Conservation (phyloP, 1,140 invertebrate species). For the Hylyphantes graminicola region DNA sequence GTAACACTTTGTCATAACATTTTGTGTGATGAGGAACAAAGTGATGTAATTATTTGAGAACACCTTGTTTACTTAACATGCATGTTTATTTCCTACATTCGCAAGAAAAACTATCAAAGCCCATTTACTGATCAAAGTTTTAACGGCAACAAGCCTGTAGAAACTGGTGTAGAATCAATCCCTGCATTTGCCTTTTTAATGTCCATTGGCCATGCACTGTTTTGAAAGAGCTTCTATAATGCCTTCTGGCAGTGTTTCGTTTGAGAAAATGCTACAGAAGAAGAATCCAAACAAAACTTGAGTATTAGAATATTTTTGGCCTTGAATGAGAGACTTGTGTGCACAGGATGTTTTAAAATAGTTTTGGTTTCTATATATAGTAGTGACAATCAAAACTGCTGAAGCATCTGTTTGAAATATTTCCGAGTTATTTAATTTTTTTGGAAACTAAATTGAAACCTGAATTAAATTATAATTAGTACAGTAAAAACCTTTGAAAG, state of each 20-base stretch:
- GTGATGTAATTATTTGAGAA: neutral
- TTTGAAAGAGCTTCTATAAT: constrained; percentile 45
- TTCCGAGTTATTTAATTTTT: too few species aligned
- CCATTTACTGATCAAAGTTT: neutral
- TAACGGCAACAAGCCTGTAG: neutral
- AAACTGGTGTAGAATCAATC: neutral
- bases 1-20: neutral
- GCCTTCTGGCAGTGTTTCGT: constrained; percentile 26
- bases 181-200: constrained; percentile 11
- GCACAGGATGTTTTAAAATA: neutral
- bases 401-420: too few species aligned
- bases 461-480: too few species aligned
- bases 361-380: neutral
- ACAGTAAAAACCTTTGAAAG: too few species aligned
- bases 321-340: neutral
- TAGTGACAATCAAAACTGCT: too few species aligned
- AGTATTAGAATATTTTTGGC: constrained; percentile 7
- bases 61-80: neutral
- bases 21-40: neutral
- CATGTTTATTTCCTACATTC: neutral
- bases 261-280: neutral
- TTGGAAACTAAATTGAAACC: too few species aligned
- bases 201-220: constrained; percentile 34
- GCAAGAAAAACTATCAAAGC: neutral
- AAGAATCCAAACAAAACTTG: neutral